Percentiles rank a stretch among this genome's conserved stretches.
These are phyloP conservation scores for Bubalus kerabau DNA, from an alignment of 2,113 vertebrate genomes.

Conservation along the genomic window DNA sequence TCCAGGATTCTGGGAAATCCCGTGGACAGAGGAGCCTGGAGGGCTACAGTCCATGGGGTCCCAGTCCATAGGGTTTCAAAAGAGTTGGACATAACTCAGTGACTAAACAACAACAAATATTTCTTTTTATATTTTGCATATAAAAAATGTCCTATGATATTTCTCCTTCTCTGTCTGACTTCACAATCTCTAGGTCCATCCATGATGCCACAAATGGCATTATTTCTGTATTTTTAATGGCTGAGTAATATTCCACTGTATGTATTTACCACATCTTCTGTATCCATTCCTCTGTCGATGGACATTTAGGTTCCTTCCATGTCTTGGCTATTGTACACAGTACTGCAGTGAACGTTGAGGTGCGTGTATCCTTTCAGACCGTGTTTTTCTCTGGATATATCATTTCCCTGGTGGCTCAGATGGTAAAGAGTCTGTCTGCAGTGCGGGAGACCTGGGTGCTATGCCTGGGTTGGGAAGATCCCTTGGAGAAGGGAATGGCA, in stretches of 20 bases:
- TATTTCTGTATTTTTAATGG: not conserved
- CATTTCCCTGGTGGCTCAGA: not conserved
- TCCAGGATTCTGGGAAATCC: not conserved
- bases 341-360: not conserved
- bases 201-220: not conserved
- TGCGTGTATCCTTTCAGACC: not conserved
- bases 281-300: not conserved
- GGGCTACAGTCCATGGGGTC: not conserved
- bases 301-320: not conserved
- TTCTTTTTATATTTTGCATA: not conserved
- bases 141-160: not conserved
- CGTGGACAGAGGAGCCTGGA: not conserved
- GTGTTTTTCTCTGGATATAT: not conserved
- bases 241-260: not conserved
- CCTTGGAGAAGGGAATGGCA: not conserved
- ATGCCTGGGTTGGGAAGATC: not conserved
- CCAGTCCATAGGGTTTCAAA: not conserved
- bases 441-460: not conserved
- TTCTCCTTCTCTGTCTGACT: not conserved
- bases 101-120: not conserved
- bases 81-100: not conserved
- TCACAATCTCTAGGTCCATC: not conserved
- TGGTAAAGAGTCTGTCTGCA: not conserved
- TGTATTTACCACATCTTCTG: not conserved
- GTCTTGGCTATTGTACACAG: not conserved